These are phyloP conservation scores for Eumacrocentrus americanus DNA, from an alignment of 2,888 invertebrate species.

Conservation along the genomic window DNA sequence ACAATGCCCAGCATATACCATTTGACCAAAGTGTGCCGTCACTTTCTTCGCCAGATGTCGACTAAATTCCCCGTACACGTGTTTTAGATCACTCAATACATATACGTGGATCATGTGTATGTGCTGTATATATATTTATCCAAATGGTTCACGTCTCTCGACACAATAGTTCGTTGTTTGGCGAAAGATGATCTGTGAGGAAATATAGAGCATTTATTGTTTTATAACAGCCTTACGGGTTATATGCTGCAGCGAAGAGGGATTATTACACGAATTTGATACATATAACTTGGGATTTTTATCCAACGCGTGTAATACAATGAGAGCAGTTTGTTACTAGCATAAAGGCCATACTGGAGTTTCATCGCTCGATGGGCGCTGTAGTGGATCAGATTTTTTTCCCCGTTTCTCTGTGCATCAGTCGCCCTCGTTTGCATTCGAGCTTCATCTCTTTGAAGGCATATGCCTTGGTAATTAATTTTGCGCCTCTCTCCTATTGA, in stretches of 20 bases:
- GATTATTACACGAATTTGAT: no score
- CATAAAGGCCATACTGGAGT: neutral
- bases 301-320: no score
- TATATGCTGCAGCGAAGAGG: no score
- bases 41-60: neutral
- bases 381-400: neutral
- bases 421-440: neutral
- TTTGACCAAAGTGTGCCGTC: no score
- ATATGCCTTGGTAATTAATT: neutral
- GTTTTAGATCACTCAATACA: neutral
- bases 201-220: slow-evolving; percentile 1
- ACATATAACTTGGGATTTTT: no score
- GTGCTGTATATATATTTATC: no score
- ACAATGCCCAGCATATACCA: neutral
- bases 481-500: neutral
- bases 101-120: neutral
- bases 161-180: slow-evolving; percentile 1
- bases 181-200: neutral
- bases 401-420: neutral
- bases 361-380: neutral
- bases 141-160: neutral
- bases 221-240: no score
- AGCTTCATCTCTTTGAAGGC: neutral
- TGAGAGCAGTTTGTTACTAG: neutral
- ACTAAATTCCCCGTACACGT: neutral